A percentile compares a stretch with the other conserved stretches of the same genome.
Evolutionary conservation across 2,113 vertebrate species (phyloP).

Genomic region (Sula dactylatra): DNA sequence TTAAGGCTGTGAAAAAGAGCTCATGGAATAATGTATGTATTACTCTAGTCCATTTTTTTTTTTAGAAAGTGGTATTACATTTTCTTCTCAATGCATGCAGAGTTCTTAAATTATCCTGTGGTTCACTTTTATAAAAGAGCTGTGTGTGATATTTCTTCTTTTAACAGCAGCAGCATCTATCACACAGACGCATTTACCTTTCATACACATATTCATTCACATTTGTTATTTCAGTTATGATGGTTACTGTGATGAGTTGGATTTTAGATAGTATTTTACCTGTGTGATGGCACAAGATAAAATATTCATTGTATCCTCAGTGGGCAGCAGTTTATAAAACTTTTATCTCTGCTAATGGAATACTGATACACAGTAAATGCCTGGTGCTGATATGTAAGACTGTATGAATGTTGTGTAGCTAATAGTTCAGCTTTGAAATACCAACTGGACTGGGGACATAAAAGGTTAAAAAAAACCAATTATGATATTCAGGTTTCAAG

Average conservation of each 20-base stretch:
- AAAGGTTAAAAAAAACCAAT: not conserved
- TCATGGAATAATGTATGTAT: not conserved
- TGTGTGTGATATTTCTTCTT: not conserved
- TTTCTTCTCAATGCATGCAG: not conserved
- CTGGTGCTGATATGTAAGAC: not conserved
- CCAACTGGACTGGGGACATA: not conserved
- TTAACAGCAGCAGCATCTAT: not conserved
- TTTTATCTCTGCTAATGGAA: not conserved
- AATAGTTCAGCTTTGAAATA: not conserved
- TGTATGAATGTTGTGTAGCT: not conserved
- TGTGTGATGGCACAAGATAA: not conserved
- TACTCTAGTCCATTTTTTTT: not conserved
- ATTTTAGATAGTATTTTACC: not conserved
- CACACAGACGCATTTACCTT: not conserved
- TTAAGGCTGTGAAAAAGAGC: not conserved
- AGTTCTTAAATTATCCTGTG: not conserved
- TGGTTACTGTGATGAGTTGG: not conserved
- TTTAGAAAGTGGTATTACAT: not conserved
- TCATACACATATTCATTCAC: not conserved
- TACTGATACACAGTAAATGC: not conserved
- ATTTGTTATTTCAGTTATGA: not conserved
- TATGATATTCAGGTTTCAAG: not conserved
- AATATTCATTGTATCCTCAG: not conserved
- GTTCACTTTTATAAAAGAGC: not conserved
- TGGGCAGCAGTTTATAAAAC: not conserved